Conservation (phyloP, 2,797 vertebrate species). For the Limnodromus scolopaceus region DNA sequence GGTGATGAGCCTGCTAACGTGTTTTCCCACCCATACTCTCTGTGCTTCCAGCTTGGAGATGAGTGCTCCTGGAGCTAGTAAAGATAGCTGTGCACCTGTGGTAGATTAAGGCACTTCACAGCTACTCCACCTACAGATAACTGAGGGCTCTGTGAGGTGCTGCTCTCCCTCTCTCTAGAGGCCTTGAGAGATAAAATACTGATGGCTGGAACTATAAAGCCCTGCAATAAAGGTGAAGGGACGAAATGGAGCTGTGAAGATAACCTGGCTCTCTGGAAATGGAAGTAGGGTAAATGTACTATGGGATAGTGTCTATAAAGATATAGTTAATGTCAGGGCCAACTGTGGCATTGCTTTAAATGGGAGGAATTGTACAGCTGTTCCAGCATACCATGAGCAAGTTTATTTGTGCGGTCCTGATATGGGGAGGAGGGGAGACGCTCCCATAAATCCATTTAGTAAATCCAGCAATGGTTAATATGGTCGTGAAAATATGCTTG, state of each 20-base stretch:
- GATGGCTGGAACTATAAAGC: not conserved
- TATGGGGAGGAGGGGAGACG: not conserved
- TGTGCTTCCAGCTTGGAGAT: not conserved
- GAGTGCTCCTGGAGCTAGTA: not conserved
- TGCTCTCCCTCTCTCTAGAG: not conserved
- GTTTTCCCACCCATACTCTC: not conserved
- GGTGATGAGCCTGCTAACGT: not conserved
- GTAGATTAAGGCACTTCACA: not conserved
- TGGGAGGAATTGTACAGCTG: constrained; percentile 20
- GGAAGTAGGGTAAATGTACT: not conserved
- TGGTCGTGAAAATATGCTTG: not conserved
- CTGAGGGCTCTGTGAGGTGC: not conserved
- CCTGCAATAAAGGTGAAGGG: not conserved
- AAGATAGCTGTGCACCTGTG: not conserved
- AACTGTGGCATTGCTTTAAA: not conserved
- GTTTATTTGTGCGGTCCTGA: constrained; percentile 1
- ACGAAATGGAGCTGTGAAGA: not conserved
- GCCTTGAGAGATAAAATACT: not conserved
- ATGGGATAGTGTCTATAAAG: not conserved
- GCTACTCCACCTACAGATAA: not conserved
- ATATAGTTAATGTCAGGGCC: not conserved
- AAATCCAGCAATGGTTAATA: not conserved
- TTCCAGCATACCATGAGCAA: not conserved
- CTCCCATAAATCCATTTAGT: not conserved
- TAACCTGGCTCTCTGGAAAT: not conserved